A percentile compares a stretch with the other conserved stretches of the same genome.
Conservation (phyloP, 2,888 invertebrate genomes). For the Calliopum simillimum region DNA sequence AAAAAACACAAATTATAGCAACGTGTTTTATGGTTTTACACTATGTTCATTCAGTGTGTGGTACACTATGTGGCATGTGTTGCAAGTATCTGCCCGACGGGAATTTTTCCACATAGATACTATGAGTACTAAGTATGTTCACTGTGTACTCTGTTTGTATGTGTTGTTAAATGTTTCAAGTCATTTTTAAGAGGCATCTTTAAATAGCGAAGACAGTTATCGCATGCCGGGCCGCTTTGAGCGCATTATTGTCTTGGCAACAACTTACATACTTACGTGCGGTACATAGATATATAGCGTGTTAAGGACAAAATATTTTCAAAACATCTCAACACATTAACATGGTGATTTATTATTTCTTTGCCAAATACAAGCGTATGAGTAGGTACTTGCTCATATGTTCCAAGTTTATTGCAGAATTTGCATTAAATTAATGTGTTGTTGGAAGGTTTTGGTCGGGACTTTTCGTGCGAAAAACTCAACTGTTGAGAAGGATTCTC, state of each 20-base stretch:
- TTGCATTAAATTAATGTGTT: slow-evolving; percentile 15
- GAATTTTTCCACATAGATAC: too few species aligned
- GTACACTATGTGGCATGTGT: too few species aligned
- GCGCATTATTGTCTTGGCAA: neutral
- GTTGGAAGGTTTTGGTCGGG: too few species aligned
- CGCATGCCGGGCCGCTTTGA: slow-evolving; percentile 10
- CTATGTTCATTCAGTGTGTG: too few species aligned
- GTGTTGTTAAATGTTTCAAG: too few species aligned
- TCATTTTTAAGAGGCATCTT: too few species aligned
- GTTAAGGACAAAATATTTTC: slow-evolving; percentile 28
- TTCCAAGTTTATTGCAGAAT: neutral
- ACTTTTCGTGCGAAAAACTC: neutral
- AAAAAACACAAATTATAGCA: neutral
- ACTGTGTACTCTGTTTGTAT: too few species aligned
- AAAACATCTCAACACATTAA: slow-evolving; percentile 33
- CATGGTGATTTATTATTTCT: slow-evolving; percentile 31
- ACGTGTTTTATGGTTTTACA: slow-evolving; percentile 18
- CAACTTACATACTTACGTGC: too few species aligned
- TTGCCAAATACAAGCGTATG: neutral
- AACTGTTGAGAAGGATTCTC: neutral
- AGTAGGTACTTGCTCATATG: neutral
- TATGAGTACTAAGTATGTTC: too few species aligned
- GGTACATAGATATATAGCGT: slow-evolving; percentile 25
- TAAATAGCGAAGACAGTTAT: neutral
- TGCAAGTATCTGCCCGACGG: too few species aligned